phyloP scores from a whole-genome alignment of 2,888 invertebrate species.

The Bombylius major region DNA sequence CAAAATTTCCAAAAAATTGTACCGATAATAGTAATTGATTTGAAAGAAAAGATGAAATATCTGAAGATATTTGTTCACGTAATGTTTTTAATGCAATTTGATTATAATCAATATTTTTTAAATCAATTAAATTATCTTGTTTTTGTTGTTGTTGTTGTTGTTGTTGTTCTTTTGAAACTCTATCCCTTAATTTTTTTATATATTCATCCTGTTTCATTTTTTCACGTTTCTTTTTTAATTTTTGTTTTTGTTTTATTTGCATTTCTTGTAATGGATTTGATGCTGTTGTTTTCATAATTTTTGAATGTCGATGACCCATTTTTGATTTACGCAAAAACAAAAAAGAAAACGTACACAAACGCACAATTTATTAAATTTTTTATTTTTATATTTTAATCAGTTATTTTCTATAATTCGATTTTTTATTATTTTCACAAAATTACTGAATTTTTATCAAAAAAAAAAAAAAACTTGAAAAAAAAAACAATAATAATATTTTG shows the following conservation, averaged over 20 bases:
- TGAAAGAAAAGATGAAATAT: slow-evolving; percentile 56
- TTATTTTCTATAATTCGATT: too few species aligned
- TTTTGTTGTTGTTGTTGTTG: slow-evolving; percentile 9
- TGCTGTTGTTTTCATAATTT: slow-evolving; percentile 15
- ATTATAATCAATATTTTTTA: slow-evolving; percentile 10
- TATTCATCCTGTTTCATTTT: slow-evolving; percentile 11
- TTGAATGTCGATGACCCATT: slow-evolving; percentile 32
- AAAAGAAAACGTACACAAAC: too few species aligned
- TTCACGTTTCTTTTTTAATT: slow-evolving; percentile 19
- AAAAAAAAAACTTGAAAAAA: too few species aligned
- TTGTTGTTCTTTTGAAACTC: background rate
- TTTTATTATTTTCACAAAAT: too few species aligned
- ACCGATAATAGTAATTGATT: slow-evolving; percentile 64
- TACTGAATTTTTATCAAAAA: too few species aligned
- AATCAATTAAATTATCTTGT: slow-evolving; percentile 15
- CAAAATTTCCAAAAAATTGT: slow-evolving; percentile 68
- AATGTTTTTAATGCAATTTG: slow-evolving; percentile 40
- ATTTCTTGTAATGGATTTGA: slow-evolving; percentile 28
- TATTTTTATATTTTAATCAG: too few species aligned
- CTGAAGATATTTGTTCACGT: slow-evolving; percentile 45
- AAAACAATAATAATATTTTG: too few species aligned
- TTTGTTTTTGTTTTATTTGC: slow-evolving; percentile 19
- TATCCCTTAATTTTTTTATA: background rate
- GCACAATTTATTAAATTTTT: background rate
- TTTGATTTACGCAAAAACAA: background rate